phyloP scores from a whole-genome alignment of 1,140 invertebrate genomes.

The Drosophila setifemur region DNA sequence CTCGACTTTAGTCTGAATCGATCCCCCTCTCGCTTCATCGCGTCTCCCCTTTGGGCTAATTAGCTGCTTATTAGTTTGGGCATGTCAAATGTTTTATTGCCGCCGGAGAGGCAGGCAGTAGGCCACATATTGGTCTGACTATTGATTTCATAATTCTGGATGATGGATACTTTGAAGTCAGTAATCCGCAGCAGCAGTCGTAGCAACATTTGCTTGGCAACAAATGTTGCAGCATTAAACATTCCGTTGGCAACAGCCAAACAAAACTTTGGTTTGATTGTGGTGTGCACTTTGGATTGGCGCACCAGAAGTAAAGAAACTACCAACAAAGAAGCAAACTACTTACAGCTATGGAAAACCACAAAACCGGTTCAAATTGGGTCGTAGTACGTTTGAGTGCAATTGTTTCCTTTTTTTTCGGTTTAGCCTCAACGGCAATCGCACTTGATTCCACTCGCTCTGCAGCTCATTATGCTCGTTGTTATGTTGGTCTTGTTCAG shows the following conservation, averaged over 20 bases:
- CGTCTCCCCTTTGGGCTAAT: conserved; percentile 12
- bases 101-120: neutral
- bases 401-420: conserved; percentile 79
- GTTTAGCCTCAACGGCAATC: conserved; percentile 24
- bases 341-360: conserved; percentile 29
- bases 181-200: neutral
- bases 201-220: conserved; percentile 44
- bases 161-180: neutral
- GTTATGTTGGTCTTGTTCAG: conserved; percentile 72
- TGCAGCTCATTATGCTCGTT: conserved; percentile 62
- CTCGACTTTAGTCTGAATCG: conserved; percentile 25
- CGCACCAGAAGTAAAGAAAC: conserved; percentile 25
- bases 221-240: conserved; percentile 17
- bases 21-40: neutral
- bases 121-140: neutral
- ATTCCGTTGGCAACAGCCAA: conserved; percentile 23
- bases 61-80: conserved; percentile 28
- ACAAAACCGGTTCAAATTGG: conserved; percentile 75
- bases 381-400: conserved; percentile 80
- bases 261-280: conserved; percentile 16
- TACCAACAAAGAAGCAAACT: conserved; percentile 25
- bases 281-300: conserved; percentile 14
- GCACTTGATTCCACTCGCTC: conserved; percentile 34
- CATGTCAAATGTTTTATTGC: conserved; percentile 14
- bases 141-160: conserved; percentile 55